Conservation (phyloP, 2,113 vertebrate genomes). For the Hemicordylus capensis region DNA sequence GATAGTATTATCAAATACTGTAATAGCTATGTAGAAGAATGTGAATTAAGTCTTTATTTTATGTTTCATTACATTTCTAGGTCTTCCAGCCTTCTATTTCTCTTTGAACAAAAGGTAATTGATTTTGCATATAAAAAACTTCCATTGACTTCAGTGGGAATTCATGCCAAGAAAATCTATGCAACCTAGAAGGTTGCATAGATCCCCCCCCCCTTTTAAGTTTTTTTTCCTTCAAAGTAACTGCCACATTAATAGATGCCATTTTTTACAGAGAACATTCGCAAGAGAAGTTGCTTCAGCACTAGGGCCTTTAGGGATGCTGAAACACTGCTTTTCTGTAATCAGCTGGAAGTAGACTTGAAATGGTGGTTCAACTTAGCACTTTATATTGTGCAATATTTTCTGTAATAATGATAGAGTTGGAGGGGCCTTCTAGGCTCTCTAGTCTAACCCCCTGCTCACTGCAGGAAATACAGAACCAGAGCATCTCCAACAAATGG, state of each 20-base stretch:
- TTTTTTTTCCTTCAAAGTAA: slow-evolving; percentile 10
- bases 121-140: not conserved
- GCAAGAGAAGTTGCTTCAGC: not conserved
- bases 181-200: not conserved
- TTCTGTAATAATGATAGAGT: no score
- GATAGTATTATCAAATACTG: not conserved
- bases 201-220: not conserved
- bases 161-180: slow-evolving; percentile 11
- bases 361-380: not conserved
- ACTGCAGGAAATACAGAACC: no score
- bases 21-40: not conserved
- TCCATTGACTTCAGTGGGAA: not conserved
- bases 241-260: not conserved
- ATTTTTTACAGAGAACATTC: not conserved
- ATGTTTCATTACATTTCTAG: not conserved
- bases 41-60: slow-evolving; percentile 2
- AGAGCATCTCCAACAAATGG: no score
- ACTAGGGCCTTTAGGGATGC: not conserved
- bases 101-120: slow-evolving; percentile 15
- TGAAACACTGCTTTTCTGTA: not conserved
- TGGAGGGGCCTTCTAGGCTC: no score
- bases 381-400: no score
- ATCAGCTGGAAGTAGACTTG: not conserved
- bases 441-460: no score
- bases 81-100: not conserved